Evolutionary conservation across 2,113 vertebrate genomes (phyloP).

Genomic region (Rhegmatorhina hoffmannsi): DNA sequence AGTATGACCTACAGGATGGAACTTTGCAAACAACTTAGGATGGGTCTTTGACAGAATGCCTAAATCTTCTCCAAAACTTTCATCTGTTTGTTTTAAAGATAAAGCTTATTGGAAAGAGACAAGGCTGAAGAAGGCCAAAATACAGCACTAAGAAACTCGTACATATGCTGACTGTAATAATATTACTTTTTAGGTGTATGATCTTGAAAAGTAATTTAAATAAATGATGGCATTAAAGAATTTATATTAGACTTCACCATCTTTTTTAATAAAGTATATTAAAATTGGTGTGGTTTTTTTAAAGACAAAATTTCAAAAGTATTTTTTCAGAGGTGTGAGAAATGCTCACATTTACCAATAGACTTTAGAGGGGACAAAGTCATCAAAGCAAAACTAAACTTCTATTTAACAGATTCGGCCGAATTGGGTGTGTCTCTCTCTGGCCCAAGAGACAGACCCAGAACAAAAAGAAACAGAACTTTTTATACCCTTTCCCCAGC

Average conservation of each 20-base stretch:
- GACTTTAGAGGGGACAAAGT: no score
- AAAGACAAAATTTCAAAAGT: slow-evolving; percentile 20
- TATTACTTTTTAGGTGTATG: not conserved
- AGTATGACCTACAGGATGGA: not conserved
- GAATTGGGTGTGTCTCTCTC: no score
- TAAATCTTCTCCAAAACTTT: not conserved
- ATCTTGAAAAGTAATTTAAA: not conserved
- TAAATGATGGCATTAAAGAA: not conserved
- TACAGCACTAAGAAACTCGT: not conserved
- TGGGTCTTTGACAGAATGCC: not conserved
- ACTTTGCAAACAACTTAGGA: not conserved
- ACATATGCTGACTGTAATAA: not conserved
- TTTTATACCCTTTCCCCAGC: no score
- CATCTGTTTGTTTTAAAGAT: not conserved
- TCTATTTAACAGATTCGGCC: no score
- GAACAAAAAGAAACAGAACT: no score
- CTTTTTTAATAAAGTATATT: slow-evolving; percentile 5
- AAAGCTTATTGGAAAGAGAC: not conserved
- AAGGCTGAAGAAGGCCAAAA: not conserved
- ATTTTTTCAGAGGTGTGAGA: not conserved
- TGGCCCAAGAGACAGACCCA: no score
- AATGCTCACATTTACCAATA: no score
- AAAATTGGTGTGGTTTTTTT: not conserved
- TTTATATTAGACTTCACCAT: slow-evolving; percentile 14
- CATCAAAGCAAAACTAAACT: no score